Percentiles rank a stretch among this genome's conserved stretches.
Evolutionary conservation across 2,888 invertebrate genomes (phyloP).

Genomic region (Scelioninae gen. 2): DNA sequence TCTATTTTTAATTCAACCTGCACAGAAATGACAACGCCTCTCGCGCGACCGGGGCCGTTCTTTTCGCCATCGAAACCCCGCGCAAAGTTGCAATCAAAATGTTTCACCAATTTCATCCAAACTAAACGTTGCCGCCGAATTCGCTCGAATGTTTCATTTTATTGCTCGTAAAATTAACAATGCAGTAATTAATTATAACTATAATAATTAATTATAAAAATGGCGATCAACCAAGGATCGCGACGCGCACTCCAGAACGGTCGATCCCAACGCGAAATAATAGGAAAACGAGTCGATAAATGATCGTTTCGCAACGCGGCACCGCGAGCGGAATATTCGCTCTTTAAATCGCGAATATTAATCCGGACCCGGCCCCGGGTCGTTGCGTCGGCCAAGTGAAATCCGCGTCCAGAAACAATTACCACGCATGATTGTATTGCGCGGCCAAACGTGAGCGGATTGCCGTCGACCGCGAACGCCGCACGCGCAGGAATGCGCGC

Average conservation of each 20-base stretch:
- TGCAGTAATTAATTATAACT: constrained; percentile 31
- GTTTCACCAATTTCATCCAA: too few species aligned
- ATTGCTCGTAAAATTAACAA: constrained; percentile 45
- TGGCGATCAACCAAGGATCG: constrained; percentile 35
- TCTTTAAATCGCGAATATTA: constrained; percentile 25
- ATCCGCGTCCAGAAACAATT: constrained; percentile 57
- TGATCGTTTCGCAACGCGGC: constrained; percentile 32
- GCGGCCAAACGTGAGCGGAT: constrained; percentile 49
- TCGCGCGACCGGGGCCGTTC: too few species aligned
- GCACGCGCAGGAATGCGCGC: constrained; percentile 53
- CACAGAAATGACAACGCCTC: too few species aligned
- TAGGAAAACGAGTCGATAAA: constrained; percentile 50
- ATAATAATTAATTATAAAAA: constrained; percentile 52
- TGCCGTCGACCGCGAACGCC: constrained; percentile 40
- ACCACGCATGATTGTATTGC: constrained; percentile 44
- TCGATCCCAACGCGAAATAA: constrained; percentile 38
- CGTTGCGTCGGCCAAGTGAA: constrained; percentile 39
- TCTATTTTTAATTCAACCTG: too few species aligned
- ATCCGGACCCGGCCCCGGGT: constrained; percentile 36
- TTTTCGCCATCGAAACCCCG: too few species aligned
- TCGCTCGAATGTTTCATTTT: constrained; percentile 27
- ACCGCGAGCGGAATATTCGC: constrained; percentile 32
- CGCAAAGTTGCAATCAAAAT: too few species aligned
- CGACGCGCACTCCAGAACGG: constrained; percentile 49
- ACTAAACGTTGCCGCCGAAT: background rate